Conservation (phyloP, 2,888 invertebrate genomes). For the Disparrhopalites patrizii region DNA sequence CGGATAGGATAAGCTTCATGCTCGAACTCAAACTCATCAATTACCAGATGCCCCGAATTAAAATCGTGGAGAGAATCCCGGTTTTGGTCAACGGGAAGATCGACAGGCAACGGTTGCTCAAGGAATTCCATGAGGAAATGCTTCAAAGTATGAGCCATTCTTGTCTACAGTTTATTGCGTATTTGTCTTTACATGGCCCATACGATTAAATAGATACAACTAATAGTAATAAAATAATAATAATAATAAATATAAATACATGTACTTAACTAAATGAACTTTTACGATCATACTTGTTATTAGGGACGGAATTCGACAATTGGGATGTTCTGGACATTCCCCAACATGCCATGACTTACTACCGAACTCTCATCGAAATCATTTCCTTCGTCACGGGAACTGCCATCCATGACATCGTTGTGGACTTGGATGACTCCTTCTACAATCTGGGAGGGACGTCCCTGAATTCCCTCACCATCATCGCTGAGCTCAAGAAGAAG, state of each 20-base stretch:
- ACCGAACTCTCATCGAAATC: conserved; percentile 66
- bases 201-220: too few species aligned
- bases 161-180: too few species aligned
- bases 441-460: conserved; percentile 84
- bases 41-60: conserved; percentile 46
- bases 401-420: conserved; percentile 59
- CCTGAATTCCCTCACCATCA: conserved; percentile 76
- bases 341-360: conserved; percentile 57
- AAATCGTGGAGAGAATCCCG: conserved; percentile 65
- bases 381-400: conserved; percentile 62
- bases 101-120: conserved; percentile 72
- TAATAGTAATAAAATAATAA: too few species aligned
- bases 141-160: too few species aligned
- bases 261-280: too few species aligned
- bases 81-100: conserved; percentile 81
- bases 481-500: conserved; percentile 68
- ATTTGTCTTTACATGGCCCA: too few species aligned
- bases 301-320: conserved; percentile 48
- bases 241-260: too few species aligned
- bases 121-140: conserved; percentile 62
- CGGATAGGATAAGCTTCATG: conserved; percentile 15
- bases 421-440: conserved; percentile 67
- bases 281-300: too few species aligned
- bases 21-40: conserved; percentile 29
- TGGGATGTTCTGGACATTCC: conserved; percentile 66